Conservation (phyloP, 1,140 invertebrate genomes). For the Lucilia cuprina region DNA sequence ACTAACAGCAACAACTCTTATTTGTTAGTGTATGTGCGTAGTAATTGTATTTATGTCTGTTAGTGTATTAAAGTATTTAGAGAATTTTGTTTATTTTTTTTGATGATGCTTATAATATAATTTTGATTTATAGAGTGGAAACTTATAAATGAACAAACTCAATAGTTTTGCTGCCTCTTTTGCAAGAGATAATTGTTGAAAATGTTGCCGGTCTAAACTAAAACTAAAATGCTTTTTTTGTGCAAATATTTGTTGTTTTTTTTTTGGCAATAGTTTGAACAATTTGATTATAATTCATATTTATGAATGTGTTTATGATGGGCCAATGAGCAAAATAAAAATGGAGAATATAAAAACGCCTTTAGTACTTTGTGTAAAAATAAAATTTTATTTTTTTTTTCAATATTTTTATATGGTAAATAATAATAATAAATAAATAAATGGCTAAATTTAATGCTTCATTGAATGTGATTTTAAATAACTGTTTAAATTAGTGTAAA, state of each 20-base stretch:
- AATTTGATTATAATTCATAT: constrained; percentile 5
- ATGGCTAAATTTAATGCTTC: neutral
- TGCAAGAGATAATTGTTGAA: neutral
- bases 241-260: neutral
- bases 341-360: neutral
- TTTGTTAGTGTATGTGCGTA: neutral
- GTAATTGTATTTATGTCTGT: neutral
- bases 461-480: neutral
- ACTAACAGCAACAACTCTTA: neutral
- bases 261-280: neutral
- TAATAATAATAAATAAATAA: no score
- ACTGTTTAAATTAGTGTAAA: neutral
- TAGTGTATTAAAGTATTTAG: neutral
- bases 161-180: neutral
- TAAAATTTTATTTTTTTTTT: neutral
- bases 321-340: neutral
- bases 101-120: neutral
- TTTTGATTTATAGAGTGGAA: constrained; percentile 14
- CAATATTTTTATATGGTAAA: neutral
- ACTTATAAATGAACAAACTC: neutral
- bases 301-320: constrained; percentile 2
- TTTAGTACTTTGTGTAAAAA: neutral
- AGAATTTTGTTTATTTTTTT: neutral
- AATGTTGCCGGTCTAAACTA: neutral
- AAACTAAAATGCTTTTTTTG: neutral